Percentiles rank a stretch among this genome's conserved stretches.
Conservation (phyloP, 2,888 invertebrate species). For the Operophtera brumata region DNA sequence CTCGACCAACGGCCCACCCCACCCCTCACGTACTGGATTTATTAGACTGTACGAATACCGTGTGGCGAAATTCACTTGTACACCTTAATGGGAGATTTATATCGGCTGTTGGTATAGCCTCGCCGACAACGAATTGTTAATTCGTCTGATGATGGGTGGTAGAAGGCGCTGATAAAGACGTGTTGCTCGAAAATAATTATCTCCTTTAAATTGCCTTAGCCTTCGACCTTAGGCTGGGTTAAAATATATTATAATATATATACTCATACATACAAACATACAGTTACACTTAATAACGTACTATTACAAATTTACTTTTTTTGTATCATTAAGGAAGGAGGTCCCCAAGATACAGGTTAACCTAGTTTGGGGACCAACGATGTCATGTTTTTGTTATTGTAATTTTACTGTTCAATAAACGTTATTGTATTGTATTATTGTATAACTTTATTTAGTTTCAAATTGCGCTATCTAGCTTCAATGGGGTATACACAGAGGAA, state of each 20-base stretch:
- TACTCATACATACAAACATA: too few relatives aligned
- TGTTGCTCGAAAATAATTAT: constrained; percentile 20
- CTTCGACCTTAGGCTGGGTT: too few relatives aligned
- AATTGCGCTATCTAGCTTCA: not conserved
- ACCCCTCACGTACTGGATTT: constrained; percentile 49
- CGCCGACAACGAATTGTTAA: constrained; percentile 35
- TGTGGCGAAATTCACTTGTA: constrained; percentile 55
- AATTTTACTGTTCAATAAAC: too few relatives aligned
- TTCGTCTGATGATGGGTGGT: constrained; percentile 30
- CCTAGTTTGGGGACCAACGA: too few relatives aligned
- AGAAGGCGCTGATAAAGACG: constrained; percentile 22
- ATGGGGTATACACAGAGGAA: not conserved
- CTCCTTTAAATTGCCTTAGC: too few relatives aligned
- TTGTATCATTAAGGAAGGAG: too few relatives aligned
- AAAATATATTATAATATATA: too few relatives aligned
- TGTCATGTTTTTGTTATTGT: too few relatives aligned
- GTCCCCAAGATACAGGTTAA: too few relatives aligned
- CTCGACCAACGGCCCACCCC: constrained; percentile 43
- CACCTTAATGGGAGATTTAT: constrained; percentile 51
- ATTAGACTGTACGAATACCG: constrained; percentile 50
- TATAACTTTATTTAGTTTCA: not conserved
- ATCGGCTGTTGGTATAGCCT: constrained; percentile 28
- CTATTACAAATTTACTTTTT: too few relatives aligned
- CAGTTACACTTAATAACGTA: too few relatives aligned
- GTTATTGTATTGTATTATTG: too few relatives aligned